These are phyloP conservation scores for Anas platyrhynchos DNA, from an alignment of 2,113 vertebrate genomes.

Conservation along the genomic window DNA sequence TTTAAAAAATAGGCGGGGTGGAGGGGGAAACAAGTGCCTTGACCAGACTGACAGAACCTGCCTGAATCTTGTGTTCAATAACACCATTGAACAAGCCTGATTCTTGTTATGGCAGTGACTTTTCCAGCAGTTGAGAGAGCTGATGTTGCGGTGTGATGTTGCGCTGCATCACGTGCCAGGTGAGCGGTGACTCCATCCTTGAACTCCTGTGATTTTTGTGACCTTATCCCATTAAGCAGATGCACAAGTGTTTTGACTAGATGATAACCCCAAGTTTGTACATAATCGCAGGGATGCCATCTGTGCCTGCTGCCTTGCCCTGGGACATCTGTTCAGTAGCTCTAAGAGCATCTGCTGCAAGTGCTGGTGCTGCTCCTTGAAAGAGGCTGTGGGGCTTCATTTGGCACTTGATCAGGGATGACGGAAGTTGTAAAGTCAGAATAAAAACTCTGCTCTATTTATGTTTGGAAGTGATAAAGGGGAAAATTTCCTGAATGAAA, in stretches of 20 bases:
- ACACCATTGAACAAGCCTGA: not conserved
- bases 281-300: constrained; percentile 38
- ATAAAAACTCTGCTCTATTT: constrained; percentile 29
- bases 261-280: constrained; percentile 57
- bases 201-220: constrained; percentile 10
- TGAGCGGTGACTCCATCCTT: not conserved
- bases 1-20: not conserved
- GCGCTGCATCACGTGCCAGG: not conserved
- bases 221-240: constrained; percentile 19
- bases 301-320: constrained; percentile 66
- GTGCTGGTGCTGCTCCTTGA: constrained; percentile 42
- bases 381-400: constrained; percentile 47
- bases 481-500: not conserved
- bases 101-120: not conserved
- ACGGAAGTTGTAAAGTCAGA: not conserved
- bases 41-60: not conserved
- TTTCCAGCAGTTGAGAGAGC: not conserved
- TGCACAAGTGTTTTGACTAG: constrained; percentile 39
- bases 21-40: not conserved
- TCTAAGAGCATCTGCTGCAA: constrained; percentile 43
- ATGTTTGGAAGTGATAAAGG: not conserved
- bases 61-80: not conserved
- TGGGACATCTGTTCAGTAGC: constrained; percentile 64
- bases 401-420: constrained; percentile 27
- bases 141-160: rapidly evolving